Evolutionary conservation across 2,113 vertebrate species (phyloP).

Genomic region (Psittacus erithacus): DNA sequence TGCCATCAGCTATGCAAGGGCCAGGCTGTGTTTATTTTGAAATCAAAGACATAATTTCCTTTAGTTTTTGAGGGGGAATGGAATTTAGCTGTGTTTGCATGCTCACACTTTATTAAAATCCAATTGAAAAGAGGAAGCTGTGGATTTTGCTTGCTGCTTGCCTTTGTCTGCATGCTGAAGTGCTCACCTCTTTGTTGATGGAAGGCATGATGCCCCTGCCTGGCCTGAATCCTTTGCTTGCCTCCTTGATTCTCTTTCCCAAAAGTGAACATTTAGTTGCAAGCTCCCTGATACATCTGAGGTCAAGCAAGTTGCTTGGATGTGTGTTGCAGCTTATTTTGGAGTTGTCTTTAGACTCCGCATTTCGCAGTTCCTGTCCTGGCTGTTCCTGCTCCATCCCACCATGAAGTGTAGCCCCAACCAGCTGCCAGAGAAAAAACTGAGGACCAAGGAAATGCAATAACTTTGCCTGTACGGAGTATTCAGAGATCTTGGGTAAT

Average conservation of each 20-base stretch:
- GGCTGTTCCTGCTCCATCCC: neutral
- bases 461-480: neutral
- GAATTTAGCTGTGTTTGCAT: neutral
- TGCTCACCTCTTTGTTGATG: neutral
- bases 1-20: neutral
- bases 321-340: neutral
- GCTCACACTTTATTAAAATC: neutral
- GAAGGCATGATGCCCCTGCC: neutral
- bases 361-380: neutral
- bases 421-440: neutral
- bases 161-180: fast-evolving
- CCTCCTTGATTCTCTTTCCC: neutral
- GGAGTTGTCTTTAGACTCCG: neutral
- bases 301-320: neutral
- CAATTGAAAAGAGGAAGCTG: neutral
- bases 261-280: neutral
- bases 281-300: neutral
- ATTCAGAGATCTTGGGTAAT: neutral
- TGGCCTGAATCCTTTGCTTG: neutral
- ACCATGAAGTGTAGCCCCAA: neutral
- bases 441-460: neutral
- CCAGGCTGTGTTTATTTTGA: neutral
- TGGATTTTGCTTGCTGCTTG: neutral
- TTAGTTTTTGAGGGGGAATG: neutral
- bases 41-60: neutral